Conservation (phyloP, 1,140 invertebrate species). For the Procambarus virginalis region DNA sequence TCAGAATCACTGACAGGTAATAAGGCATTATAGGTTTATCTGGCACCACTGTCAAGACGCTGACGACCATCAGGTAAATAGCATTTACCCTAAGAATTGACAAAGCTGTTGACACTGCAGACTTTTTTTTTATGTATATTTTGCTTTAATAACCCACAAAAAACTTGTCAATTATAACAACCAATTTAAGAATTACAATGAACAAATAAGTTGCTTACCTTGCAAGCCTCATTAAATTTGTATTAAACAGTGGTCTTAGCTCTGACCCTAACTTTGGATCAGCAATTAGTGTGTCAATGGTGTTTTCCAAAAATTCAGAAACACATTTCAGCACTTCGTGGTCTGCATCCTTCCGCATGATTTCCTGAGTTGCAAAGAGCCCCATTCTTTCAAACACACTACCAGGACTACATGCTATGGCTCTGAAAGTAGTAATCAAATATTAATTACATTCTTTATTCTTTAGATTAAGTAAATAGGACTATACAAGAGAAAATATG, state of each 20-base stretch:
- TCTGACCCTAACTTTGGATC: conserved; percentile 57
- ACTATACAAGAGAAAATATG: no score
- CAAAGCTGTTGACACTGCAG: no score
- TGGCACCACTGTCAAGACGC: no score
- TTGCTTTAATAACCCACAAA: no score
- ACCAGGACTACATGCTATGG: conserved; percentile 67
- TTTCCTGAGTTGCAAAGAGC: conserved; percentile 68
- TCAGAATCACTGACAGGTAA: no score
- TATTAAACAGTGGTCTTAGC: conserved; percentile 64
- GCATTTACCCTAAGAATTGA: no score
- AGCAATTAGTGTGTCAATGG: conserved; percentile 67
- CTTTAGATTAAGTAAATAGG: background rate
- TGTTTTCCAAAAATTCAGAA: conserved; percentile 69
- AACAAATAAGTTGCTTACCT: conserved; percentile 39
- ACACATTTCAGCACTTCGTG: conserved; percentile 70
- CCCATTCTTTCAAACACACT: conserved; percentile 69
- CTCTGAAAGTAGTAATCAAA: conserved; percentile 37
- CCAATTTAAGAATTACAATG: no score
- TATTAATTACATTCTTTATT: background rate
- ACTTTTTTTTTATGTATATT: no score
- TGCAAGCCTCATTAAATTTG: conserved; percentile 59
- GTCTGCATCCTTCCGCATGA: conserved; percentile 69
- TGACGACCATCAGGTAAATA: no score
- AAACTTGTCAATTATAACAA: no score
- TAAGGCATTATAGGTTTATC: no score